These are phyloP conservation scores for Tanaodytes sp. DNA, from an alignment of 2,888 invertebrate genomes.

Conservation along the genomic window DNA sequence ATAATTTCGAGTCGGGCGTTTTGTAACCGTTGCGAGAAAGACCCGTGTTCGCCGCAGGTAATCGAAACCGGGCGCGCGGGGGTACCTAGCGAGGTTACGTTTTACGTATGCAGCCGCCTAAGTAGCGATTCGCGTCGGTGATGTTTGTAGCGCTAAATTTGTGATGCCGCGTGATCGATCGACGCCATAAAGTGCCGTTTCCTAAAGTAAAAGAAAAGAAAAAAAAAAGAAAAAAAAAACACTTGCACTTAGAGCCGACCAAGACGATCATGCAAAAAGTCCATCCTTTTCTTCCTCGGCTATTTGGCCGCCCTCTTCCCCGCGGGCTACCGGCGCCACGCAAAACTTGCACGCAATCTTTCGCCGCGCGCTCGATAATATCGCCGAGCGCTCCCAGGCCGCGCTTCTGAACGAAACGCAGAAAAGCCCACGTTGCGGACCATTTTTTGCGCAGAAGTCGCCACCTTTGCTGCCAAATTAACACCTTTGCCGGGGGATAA, in stretches of 20 bases:
- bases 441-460: conserved; percentile 21
- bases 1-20: conserved; percentile 29
- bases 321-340: too few species aligned
- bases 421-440: conserved; percentile 24
- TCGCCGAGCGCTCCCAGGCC: not conserved
- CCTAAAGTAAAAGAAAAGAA: conserved; percentile 8
- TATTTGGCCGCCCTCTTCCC: too few species aligned
- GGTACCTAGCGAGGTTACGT: too few species aligned
- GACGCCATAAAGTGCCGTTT: conserved; percentile 28
- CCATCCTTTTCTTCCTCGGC: conserved; percentile 37
- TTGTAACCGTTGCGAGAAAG: conserved; percentile 25
- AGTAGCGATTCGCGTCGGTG: conserved; percentile 40
- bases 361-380: conserved; percentile 13
- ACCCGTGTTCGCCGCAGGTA: conserved; percentile 28
- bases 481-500: conserved; percentile 32
- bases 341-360: conserved; percentile 21
- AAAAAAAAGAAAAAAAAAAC: too few species aligned
- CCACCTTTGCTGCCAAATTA: conserved; percentile 40
- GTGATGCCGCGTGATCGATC: conserved; percentile 45
- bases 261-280: conserved; percentile 43
- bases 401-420: conserved; percentile 26
- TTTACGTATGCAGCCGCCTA: conserved; percentile 31
- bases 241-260: conserved; percentile 19
- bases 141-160: conserved; percentile 38
- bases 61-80: conserved; percentile 14